phyloP scores from a whole-genome alignment of 2,797 vertebrate species.

The Podarcis lilfordi region DNA sequence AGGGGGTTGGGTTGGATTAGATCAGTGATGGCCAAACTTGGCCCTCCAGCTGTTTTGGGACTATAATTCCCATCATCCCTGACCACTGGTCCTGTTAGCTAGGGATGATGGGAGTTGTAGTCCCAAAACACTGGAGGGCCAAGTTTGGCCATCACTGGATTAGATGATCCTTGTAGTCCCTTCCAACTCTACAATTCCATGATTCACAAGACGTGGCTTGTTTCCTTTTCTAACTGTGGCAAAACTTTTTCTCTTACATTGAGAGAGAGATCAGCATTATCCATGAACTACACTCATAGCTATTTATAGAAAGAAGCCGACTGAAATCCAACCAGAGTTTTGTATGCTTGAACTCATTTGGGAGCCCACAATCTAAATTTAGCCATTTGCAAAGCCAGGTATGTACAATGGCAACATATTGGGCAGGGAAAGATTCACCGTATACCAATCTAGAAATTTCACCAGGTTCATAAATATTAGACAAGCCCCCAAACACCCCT shows the following conservation, averaged over 20 bases:
- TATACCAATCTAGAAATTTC: background rate
- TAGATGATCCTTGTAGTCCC: too few relatives aligned
- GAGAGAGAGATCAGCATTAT: background rate
- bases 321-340: background rate
- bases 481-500: background rate
- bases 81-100: too few relatives aligned
- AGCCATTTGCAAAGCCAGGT: background rate
- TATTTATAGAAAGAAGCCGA: background rate
- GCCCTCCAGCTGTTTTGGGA: too few relatives aligned
- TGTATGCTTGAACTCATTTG: background rate
- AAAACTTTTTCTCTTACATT: background rate
- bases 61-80: too few relatives aligned
- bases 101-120: too few relatives aligned
- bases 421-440: background rate
- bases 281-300: background rate
- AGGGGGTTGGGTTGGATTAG: too few relatives aligned
- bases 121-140: too few relatives aligned
- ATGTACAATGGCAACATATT: background rate
- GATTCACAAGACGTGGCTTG: background rate
- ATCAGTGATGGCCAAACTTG: too few relatives aligned
- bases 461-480: background rate
- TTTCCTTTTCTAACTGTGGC: background rate
- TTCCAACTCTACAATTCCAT: too few relatives aligned
- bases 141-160: too few relatives aligned
- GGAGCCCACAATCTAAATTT: background rate